Evolutionary conservation across 2,113 vertebrate species (phyloP).

Genomic region (Glareola pratincola): DNA sequence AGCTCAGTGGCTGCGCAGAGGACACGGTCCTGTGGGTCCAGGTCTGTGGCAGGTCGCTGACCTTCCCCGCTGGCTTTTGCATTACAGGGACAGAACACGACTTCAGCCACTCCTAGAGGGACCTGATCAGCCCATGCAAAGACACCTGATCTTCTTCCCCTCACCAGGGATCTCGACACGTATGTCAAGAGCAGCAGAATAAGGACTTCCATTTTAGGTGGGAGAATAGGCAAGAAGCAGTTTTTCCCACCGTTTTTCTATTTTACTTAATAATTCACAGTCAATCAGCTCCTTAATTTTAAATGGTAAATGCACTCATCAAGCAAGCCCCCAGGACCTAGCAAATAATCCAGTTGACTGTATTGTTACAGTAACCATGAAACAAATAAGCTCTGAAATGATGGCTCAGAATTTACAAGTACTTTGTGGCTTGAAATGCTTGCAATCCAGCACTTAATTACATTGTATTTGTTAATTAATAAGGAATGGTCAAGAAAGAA

Average conservation of each 20-base stretch:
- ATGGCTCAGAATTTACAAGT: constrained; percentile 1
- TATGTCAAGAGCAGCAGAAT: neutral
- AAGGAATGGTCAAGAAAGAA: neutral
- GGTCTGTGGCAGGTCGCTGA: neutral
- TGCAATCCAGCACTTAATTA: neutral
- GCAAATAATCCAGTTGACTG: neutral
- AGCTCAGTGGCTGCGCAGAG: neutral
- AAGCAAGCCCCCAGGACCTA: neutral
- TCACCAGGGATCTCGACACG: fast-evolving
- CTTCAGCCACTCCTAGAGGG: neutral
- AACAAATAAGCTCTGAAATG: neutral
- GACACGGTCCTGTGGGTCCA: neutral
- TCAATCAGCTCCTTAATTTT: neutral
- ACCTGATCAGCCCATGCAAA: neutral
- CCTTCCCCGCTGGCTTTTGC: neutral
- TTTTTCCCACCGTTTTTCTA: neutral
- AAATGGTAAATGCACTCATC: neutral
- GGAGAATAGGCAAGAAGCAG: neutral
- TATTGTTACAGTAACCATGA: neutral
- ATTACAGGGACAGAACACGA: fast-evolving
- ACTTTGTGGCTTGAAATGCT: neutral
- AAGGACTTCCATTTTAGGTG: neutral
- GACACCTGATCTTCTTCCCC: neutral
- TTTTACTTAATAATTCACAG: neutral
- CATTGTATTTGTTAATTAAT: neutral